A percentile compares a stretch with the other conserved stretches of the same genome.
Evolutionary conservation across 2,113 vertebrate genomes (phyloP).

Genomic region (Ia io): DNA sequence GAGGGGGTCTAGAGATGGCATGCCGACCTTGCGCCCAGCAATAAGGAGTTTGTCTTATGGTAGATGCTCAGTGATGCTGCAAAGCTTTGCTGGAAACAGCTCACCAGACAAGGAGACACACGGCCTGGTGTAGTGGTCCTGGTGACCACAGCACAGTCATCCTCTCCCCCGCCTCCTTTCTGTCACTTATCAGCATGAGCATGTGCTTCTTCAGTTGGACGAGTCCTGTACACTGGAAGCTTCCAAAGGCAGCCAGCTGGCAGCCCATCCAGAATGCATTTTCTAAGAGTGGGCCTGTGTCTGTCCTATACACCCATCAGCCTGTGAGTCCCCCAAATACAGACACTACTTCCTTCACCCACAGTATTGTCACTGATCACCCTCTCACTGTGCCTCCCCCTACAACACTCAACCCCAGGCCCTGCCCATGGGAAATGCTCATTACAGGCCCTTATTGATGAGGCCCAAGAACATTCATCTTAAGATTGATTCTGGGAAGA

Average conservation of each 20-base stretch:
- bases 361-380: neutral
- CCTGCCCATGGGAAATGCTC: neutral
- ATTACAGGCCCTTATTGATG: neutral
- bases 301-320: neutral
- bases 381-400: neutral
- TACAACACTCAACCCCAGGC: neutral
- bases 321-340: neutral
- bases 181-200: neutral
- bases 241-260: neutral
- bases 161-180: neutral
- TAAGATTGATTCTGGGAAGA: neutral
- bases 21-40: neutral
- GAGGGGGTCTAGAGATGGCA: neutral
- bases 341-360: neutral
- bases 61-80: neutral
- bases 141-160: neutral
- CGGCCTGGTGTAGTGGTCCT: neutral
- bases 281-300: neutral
- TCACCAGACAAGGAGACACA: accelerated
- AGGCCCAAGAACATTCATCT: neutral
- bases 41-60: neutral
- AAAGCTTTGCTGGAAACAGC: neutral
- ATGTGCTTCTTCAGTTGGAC: neutral
- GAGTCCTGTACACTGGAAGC: neutral
- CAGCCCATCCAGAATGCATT: neutral